A percentile compares a stretch with the other conserved stretches of the same genome.
These are phyloP conservation scores for Poecilia gillii DNA, from an alignment of 2,797 vertebrate species.

Conservation along the genomic window DNA sequence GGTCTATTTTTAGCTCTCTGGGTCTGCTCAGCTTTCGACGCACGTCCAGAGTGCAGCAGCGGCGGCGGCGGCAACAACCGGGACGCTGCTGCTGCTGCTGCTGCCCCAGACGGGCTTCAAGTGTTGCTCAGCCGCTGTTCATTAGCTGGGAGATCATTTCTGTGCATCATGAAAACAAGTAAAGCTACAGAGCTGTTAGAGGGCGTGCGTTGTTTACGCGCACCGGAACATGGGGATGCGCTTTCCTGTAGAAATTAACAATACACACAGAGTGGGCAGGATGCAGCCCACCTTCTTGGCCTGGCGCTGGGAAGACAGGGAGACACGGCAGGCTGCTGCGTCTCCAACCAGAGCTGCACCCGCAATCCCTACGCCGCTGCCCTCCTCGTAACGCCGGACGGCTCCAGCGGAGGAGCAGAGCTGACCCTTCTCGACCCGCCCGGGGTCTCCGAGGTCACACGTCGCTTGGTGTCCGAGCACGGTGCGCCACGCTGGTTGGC, in stretches of 20 bases:
- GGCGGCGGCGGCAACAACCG: constrained; percentile 34
- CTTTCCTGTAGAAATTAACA: constrained; percentile 61
- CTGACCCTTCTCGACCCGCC: constrained; percentile 55
- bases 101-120: constrained; percentile 66
- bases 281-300: constrained; percentile 35
- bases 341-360: constrained; percentile 29
- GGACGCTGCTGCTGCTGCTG: constrained; percentile 72
- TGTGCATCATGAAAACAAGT: constrained; percentile 38
- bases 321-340: constrained; percentile 9
- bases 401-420: constrained; percentile 56
- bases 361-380: constrained; percentile 29
- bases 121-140: constrained; percentile 29
- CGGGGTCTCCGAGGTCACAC: constrained; percentile 82
- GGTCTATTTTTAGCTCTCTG: constrained; percentile 81
- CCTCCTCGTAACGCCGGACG: constrained; percentile 49
- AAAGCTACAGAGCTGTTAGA: constrained; percentile 46
- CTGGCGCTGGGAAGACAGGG: background rate
- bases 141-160: background rate
- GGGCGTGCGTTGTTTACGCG: constrained; percentile 50
- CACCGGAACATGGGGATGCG: constrained; percentile 60
- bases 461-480: constrained; percentile 94
- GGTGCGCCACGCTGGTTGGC: constrained; percentile 88
- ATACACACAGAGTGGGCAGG: constrained; percentile 64
- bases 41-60: constrained; percentile 83
- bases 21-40: constrained; percentile 80